phyloP scores from a whole-genome alignment of 2,113 vertebrate genomes.

The Lampris megalopsis region DNA sequence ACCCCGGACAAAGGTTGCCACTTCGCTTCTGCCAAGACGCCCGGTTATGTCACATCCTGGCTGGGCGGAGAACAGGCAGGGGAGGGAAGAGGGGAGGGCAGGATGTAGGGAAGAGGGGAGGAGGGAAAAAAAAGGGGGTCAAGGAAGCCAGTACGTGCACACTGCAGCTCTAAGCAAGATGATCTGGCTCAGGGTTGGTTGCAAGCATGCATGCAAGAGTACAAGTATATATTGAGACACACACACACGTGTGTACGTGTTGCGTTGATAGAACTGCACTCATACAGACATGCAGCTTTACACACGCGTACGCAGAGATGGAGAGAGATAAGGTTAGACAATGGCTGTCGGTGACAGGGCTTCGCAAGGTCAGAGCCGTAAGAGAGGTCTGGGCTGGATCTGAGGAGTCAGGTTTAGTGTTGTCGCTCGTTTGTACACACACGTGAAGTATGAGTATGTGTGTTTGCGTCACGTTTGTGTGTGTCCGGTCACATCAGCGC shows the following conservation, averaged over 20 bases:
- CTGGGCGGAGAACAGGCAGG: conserved; percentile 37
- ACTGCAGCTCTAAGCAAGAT: conserved; percentile 49
- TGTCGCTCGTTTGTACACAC: conserved; percentile 27
- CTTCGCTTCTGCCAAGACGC: conserved; percentile 60
- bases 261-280: conserved; percentile 19
- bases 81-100: conserved; percentile 31
- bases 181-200: conserved; percentile 55
- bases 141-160: conserved; percentile 59
- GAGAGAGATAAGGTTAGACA: conserved; percentile 15
- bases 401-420: conserved; percentile 19
- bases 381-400: conserved; percentile 39
- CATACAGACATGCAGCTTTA: conserved; percentile 14
- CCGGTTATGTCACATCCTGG: conserved; percentile 75
- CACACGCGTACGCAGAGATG: conserved; percentile 1
- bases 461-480: conserved; percentile 16
- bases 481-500: not conserved
- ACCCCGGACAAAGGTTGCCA: conserved; percentile 69
- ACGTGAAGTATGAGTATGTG: not conserved
- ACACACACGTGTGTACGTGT: conserved; percentile 54
- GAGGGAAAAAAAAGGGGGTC: conserved; percentile 46
- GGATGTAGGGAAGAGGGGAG: conserved; percentile 9
- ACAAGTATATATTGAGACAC: conserved; percentile 18
- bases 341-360: conserved; percentile 11
- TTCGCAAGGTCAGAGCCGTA: conserved; percentile 38
- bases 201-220: conserved; percentile 47